Evolutionary conservation across 1,140 invertebrate species (phyloP), one percentile per base, ranked within the genome.

Genomic region (Ostrea denselamellosa): DNA sequence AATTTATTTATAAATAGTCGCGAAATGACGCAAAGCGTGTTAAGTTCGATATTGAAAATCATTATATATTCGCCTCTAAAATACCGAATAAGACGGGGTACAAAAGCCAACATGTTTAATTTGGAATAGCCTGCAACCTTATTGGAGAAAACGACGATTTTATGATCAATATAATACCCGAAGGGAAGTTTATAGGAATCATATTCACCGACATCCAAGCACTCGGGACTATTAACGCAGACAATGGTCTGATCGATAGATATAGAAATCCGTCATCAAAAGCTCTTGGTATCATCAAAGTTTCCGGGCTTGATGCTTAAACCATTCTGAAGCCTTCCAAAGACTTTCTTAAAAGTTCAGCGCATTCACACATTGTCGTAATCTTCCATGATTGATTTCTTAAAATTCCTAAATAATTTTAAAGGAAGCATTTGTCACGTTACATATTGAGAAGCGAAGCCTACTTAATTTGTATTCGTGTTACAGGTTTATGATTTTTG

Each of bases 121-220:
- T 28, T 77, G 68, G 68, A 77, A 28, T 77, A 4, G 68, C 68
- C 68, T 34, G 68, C 25, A 77, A 77, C 68, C 68, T 34, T 77
- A 77, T 77, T 77, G 68, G 68, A 77, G 28, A 28, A 77, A 77
- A 77, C 28, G 68, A 77, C 68, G 68, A 77, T 77, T 77, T 77
- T 22, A 77, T 34, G 28, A 77, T 77, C 68, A 77, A 77, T 77
- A 77, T 12, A 77, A 77, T 77, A 77, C 68, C 68, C 14, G 68
- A 12, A 10, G 68, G 68, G 68, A 8, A 28, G 25, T 62, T 34
- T 25, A 77, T 9, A 12, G 68, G 8, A 77, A 25, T 25, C 25
- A 14, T 22, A 77, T 25, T 12, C 22, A 34, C 25, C 8, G 25
- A 28, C 9, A 34, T 77, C 68, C 28, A 77, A 77, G 68, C 68